phyloP scores from a whole-genome alignment of 2,888 invertebrate species.

The Agrotis exclamationis region DNA sequence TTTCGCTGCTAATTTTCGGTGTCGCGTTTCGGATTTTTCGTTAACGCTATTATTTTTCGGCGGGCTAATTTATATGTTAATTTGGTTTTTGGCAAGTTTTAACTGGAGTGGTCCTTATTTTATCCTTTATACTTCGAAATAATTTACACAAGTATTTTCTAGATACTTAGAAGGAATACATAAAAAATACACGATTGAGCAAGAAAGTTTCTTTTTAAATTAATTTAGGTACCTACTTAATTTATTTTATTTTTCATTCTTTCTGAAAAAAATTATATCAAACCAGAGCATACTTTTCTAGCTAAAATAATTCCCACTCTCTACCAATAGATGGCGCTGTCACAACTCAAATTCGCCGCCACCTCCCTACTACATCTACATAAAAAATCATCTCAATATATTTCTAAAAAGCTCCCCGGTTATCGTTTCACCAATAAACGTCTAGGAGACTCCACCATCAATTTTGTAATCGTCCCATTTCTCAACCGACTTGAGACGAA shows the following conservation, averaged over 20 bases:
- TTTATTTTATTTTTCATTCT: no score
- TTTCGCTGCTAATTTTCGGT: conserved; percentile 53
- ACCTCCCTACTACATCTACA: conserved; percentile 6
- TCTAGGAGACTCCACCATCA: conserved; percentile 58
- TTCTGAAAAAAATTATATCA: no score
- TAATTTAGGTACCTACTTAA: no score
- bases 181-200: no score
- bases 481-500: conserved; percentile 60
- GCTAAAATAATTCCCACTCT: background rate
- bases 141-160: no score
- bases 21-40: conserved; percentile 39
- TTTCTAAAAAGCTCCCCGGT: conserved; percentile 48
- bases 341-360: background rate
- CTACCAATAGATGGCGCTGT: conserved; percentile 37
- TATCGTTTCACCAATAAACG: conserved; percentile 65
- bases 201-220: no score
- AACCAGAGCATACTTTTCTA: background rate
- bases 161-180: no score
- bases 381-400: conserved; percentile 59
- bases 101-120: background rate
- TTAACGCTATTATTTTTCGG: conserved; percentile 20
- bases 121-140: no score
- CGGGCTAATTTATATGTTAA: conserved; percentile 12
- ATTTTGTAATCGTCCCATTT: conserved; percentile 65
- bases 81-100: background rate